Evolutionary conservation across 2,113 vertebrate genomes (phyloP).

Genomic region (Melanocharis versteri): DNA sequence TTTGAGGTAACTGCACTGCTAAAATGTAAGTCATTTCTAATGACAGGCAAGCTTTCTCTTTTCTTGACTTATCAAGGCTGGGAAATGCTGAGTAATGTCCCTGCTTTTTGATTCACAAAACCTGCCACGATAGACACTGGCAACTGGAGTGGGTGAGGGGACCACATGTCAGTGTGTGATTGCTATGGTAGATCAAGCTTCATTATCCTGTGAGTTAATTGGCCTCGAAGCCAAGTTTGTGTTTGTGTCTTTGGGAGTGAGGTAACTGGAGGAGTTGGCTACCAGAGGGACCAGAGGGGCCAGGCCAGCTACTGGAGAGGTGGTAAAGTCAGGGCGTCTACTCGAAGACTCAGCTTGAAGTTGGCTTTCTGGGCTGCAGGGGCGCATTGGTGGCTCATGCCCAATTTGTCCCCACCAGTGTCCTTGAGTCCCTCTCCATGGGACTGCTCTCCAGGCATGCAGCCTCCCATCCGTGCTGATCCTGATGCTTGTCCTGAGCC

Average conservation of each 20-base stretch:
- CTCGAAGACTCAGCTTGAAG: not conserved
- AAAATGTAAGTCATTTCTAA: not conserved
- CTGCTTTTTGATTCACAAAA: not conserved
- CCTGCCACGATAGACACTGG: not conserved
- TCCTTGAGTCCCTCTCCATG: not conserved
- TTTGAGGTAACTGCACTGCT: not conserved
- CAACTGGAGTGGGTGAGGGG: not conserved
- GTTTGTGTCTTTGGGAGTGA: not conserved
- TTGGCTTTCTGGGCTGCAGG: not conserved
- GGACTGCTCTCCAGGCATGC: not conserved
- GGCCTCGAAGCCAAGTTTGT: not conserved
- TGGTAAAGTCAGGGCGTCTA: not conserved
- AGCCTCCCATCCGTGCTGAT: fast-evolving
- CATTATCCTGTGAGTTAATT: not conserved
- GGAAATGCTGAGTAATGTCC: not conserved
- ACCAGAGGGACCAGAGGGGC: not conserved
- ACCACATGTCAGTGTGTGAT: not conserved
- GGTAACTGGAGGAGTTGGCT: not conserved
- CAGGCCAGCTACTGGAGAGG: not conserved
- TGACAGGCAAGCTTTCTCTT: not conserved
- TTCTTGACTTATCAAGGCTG: not conserved
- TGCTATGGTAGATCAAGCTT: not conserved
- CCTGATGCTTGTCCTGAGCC: not conserved
- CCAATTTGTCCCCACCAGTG: not conserved
- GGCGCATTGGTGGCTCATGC: fast-evolving